These are phyloP conservation scores for Phylloscopus collybita DNA, from an alignment of 2,797 vertebrate species.

Conservation along the genomic window DNA sequence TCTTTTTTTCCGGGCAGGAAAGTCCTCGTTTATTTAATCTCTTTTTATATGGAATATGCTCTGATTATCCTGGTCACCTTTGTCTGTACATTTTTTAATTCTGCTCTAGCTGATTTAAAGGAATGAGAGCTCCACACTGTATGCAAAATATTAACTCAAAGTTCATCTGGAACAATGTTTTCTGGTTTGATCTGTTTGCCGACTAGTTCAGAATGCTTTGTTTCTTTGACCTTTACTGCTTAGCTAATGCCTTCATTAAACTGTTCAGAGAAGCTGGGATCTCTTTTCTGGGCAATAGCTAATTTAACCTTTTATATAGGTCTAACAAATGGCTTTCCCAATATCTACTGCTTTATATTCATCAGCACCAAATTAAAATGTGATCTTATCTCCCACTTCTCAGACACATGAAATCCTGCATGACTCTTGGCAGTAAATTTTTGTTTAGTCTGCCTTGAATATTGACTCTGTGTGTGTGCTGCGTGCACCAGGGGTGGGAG, in stretches of 20 bases:
- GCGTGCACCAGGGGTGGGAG: neutral
- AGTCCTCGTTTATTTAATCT: neutral
- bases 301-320: neutral
- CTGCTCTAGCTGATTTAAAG: neutral
- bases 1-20: neutral
- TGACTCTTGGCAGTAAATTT: neutral
- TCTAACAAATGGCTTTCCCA: neutral
- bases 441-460: neutral
- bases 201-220: neutral
- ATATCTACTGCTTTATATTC: neutral
- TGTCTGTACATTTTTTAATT: neutral
- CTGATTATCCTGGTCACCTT: neutral
- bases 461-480: neutral
- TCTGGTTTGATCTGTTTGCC: neutral
- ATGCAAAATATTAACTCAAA: neutral
- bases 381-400: neutral
- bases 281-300: neutral
- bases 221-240: neutral
- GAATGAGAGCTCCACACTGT: neutral
- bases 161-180: neutral
- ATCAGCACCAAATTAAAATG: neutral
- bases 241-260: neutral
- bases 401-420: neutral
- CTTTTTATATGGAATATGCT: neutral
- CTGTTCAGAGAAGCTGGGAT: neutral